Evolutionary conservation across 2,113 vertebrate species (phyloP), one percentile per base, ranked within the genome.

Genomic region (Oryzias woworae): DNA sequence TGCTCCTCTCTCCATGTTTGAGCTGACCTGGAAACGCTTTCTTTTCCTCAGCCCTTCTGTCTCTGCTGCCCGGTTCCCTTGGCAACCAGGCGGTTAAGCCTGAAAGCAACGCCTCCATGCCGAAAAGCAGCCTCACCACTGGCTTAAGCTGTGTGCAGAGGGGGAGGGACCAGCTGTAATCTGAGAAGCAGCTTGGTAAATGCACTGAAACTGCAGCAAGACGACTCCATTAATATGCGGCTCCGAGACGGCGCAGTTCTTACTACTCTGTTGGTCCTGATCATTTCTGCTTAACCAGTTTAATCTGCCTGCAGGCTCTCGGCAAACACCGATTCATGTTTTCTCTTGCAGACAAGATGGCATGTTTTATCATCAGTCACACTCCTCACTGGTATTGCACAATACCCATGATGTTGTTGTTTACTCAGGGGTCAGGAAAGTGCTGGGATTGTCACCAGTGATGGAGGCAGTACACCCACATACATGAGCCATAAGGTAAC

Each of bases 11-110:
- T 95, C 93, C 94, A 94, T 95, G 91, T 94, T 94, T 90, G 92
- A 94, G 93, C 91, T 92, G 94, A 95, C 94, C 94, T 94, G 95
- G 93, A 96, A 95, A 94, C 93, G 92, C 92, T 95, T 94, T 91
- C 85, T 82, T 85, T 62, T n/a, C 81, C 84, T 78, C 77, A 75
- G 73, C 90, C 91, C 87, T 91, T 92, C 92, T 92, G 92, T 93
- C 93, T 91, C 91, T 91, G 91, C 91, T 91, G 89, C 88, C 93
- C 89, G 85, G 94, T 97, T 96, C 92, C 96, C 95, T 92, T 91
- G 95, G 96, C 93, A 97, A 96, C 96, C 92, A 95, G 93, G 90
- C 87, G 91, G 88, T 92, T 96, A 91, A 94, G 90, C 94, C 94
- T 94, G 94, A 94, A 92, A 93, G 82, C 90, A 92, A 91, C 81